A percentile compares a stretch with the other conserved stretches of the same genome.
Evolutionary conservation across 2,888 invertebrate genomes (phyloP).

Genomic region (Halictus quadricinctus): DNA sequence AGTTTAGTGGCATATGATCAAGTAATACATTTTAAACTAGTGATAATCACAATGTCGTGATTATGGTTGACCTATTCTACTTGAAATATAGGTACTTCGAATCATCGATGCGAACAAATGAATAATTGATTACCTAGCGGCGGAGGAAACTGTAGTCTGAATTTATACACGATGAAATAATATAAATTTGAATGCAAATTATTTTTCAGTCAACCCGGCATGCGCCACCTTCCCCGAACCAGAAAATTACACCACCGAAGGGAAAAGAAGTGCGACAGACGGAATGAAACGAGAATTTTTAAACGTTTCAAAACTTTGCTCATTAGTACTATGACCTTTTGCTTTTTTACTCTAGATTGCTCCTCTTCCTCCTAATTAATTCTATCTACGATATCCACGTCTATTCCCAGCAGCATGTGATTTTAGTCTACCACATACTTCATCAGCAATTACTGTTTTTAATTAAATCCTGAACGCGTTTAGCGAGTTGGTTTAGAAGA

Average conservation of each 20-base stretch:
- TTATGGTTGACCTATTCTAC: constrained; percentile 59
- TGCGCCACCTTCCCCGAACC: background rate
- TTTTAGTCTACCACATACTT: constrained; percentile 20
- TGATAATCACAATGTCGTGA: constrained; percentile 61
- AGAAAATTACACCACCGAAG: background rate
- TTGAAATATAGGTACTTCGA: constrained; percentile 55
- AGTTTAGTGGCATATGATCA: background rate
- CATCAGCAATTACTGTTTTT: constrained; percentile 32
- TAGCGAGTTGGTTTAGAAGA: constrained; percentile 25
- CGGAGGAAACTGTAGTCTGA: constrained; percentile 17
- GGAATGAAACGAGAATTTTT: background rate
- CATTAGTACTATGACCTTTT: background rate
- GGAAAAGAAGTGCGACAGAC: background rate
- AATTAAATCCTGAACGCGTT: constrained; percentile 36
- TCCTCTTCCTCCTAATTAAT: constrained; percentile 27
- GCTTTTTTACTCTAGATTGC: background rate
- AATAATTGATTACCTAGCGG: too few species aligned
- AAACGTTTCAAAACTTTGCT: constrained; percentile 10
- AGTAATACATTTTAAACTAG: constrained; percentile 62
- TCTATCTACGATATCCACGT: constrained; percentile 16
- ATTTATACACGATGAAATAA: background rate
- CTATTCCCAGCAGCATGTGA: background rate
- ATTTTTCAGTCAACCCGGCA: background rate
- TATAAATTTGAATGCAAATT: background rate
- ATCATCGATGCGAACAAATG: too few species aligned